Conservation (phyloP, 2,113 vertebrate genomes). For the Bostrychus sinensis region DNA sequence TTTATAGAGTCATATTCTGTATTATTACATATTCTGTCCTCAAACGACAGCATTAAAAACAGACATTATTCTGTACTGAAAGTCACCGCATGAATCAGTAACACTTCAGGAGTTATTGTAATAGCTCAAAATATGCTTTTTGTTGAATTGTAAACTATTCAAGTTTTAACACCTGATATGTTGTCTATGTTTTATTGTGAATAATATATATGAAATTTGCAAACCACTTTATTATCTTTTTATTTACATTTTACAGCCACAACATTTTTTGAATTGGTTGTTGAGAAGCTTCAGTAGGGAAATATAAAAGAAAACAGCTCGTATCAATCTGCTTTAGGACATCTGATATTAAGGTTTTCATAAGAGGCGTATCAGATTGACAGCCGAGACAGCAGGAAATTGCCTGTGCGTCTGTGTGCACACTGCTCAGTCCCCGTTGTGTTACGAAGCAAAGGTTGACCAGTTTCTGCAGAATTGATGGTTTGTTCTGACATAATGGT, state of each 20-base stretch:
- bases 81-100: no score
- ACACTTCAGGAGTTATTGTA: no score
- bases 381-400: conserved; percentile 40
- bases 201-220: no score
- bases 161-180: background rate
- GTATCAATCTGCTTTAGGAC: conserved; percentile 13
- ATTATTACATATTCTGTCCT: no score
- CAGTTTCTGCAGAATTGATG: background rate
- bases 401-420: conserved; percentile 1
- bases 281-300: background rate
- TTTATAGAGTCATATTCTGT: no score
- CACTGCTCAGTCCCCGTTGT: background rate
- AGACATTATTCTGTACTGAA: no score
- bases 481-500: background rate
- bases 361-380: conserved; percentile 11
- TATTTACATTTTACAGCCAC: background rate
- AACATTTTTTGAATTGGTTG: background rate
- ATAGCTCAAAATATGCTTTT: no score
- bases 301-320: conserved; percentile 12
- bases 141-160: background rate
- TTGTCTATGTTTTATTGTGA: background rate
- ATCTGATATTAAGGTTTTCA: conserved; percentile 27
- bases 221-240: no score
- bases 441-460: conserved; percentile 3
- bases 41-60: no score